Base-by-base conservation (phyloP, 1,140 invertebrate species). In the Metopolophium dirhodum region DNA sequence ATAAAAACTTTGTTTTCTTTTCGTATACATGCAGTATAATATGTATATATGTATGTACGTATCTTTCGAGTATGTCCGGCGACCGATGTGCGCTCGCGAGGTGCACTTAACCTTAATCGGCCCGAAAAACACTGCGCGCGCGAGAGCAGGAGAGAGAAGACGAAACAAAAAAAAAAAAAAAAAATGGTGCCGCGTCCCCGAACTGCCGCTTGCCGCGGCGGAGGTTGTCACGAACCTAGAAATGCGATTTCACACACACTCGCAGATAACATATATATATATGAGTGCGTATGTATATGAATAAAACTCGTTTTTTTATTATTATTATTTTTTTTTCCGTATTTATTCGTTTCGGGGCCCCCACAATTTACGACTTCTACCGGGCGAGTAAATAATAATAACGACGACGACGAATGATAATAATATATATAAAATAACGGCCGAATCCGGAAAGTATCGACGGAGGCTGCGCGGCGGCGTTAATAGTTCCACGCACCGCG, bases 81-180 rank as follows among this genome's bases (percentile, higher is more conserved):
- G 57, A 68, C 54, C 41, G 61, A 47, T 45, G 35, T 54, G 20
- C 35, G 47, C 18, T 20, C 49, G 18, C 8, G 18, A 49, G 49
- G 8, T 85, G 91, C 77, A 86, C 91, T 93, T 86, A 93, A 93
- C 82, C 91, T 86, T 93, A 93, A 86, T 93, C 82, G 82, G n/a
- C 49, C 85, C 51, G 88, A 89, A 89, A 54, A 35, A 54, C n/a
- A 37, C n/a, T 35, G 20, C 30, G 30, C 14, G 45, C 30, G 30
- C 47, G 26, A 90, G 88, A 57, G 49, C 35, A 4, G 49, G 49
- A 61, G 35, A 61, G 54, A 61, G 37, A 26, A 45, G 35, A 61
- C 23, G 14, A 90, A 23, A 51, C 2, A 35, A 88, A 35, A 47
- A 87, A n/a, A 37, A 37, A 37, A 37, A 37, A 37, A 41, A 51